Percentiles rank a stretch among this genome's conserved stretches.
These are phyloP conservation scores for Philopedon plagiatum DNA, from an alignment of 2,888 invertebrate genomes.

Conservation along the genomic window DNA sequence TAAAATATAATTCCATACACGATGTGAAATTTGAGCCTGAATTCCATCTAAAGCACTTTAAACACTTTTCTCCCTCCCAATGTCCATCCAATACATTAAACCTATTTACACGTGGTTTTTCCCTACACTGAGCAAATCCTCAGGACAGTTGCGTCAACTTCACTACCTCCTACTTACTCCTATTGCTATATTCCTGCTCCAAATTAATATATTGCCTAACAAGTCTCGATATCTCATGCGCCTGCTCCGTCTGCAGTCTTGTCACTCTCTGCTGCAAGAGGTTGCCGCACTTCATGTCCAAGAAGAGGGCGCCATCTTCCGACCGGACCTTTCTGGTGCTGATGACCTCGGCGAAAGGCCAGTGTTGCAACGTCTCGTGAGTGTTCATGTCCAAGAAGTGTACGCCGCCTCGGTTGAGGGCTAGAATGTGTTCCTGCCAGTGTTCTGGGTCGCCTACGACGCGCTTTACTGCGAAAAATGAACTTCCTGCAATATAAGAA, in stretches of 20 bases:
- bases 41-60: not conserved
- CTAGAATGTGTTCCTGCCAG: conserved; percentile 91
- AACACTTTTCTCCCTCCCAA: too few relatives aligned
- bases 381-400: conserved; percentile 93
- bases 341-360: conserved; percentile 95
- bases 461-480: conserved; percentile 96
- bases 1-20: too few relatives aligned
- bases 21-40: not conserved
- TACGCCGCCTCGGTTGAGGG: conserved; percentile 93
- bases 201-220: conserved; percentile 97
- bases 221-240: conserved; percentile 95
- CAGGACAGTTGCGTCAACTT: too few relatives aligned
- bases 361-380: conserved; percentile 93
- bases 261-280: conserved; percentile 96
- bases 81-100: not conserved
- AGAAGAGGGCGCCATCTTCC: conserved; percentile 90
- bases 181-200: conserved; percentile 74
- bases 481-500: conserved; percentile 77
- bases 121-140: conserved; percentile 21
- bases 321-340: conserved; percentile 94
- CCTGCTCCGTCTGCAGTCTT: conserved; percentile 96
- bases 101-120: not conserved
- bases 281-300: conserved; percentile 98
- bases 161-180: conserved; percentile 53
- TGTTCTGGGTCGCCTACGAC: conserved; percentile 80